phyloP scores from a whole-genome alignment of 1,140 invertebrate species.

The Hyphantria cunea region DNA sequence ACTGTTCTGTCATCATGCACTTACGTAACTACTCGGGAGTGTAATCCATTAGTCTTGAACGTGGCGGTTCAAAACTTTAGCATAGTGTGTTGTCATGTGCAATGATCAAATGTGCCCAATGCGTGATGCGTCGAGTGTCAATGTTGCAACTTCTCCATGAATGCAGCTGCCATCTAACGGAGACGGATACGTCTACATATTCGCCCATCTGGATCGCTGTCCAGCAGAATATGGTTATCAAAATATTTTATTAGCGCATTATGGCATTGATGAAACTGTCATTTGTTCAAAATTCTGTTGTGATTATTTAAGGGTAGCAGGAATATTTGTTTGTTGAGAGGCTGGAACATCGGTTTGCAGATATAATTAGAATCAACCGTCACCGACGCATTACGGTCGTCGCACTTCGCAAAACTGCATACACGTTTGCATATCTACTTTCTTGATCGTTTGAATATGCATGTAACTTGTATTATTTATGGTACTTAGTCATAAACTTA shows the following conservation, averaged over 20 bases:
- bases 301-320: conserved; percentile 27
- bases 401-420: conserved; percentile 51
- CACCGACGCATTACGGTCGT: conserved; percentile 46
- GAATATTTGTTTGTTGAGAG: conserved; percentile 30
- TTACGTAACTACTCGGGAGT: conserved; percentile 5
- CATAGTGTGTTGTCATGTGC: conserved; percentile 20
- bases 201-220: conserved; percentile 38
- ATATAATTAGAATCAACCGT: conserved; percentile 50
- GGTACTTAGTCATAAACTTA: neutral
- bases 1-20: conserved; percentile 32
- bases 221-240: conserved; percentile 38
- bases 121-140: conserved; percentile 35
- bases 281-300: too few species aligned
- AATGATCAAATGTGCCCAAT: conserved; percentile 37
- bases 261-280: too few species aligned
- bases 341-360: conserved; percentile 31
- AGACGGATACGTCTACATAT: conserved; percentile 28
- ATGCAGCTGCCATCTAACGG: conserved; percentile 29
- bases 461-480: conserved; percentile 18
- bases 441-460: conserved; percentile 22
- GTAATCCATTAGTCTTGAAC: neutral
- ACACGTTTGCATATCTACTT: conserved; percentile 29
- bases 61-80: neutral
- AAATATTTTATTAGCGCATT: conserved; percentile 4
- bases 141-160: conserved; percentile 39